Conservation (phyloP, 1,140 invertebrate genomes). For the Mamestra configurata region DNA sequence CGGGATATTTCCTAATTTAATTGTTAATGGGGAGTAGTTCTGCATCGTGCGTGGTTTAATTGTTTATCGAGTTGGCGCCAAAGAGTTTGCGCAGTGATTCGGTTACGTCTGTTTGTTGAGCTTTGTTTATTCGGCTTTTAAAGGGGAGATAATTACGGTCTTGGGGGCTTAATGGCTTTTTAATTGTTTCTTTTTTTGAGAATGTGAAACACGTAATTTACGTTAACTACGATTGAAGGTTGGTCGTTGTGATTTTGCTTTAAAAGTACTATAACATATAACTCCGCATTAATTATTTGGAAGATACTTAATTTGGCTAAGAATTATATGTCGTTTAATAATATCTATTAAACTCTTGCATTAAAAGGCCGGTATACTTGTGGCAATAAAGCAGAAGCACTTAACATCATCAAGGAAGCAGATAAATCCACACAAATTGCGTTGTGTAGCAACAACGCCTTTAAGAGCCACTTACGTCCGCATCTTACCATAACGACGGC, state of each 20-base stretch:
- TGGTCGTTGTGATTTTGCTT: too few relatives aligned
- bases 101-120: slow-evolving; percentile 16
- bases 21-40: slow-evolving; percentile 33
- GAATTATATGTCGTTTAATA: too few relatives aligned
- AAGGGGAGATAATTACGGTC: slow-evolving; percentile 32
- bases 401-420: slow-evolving; percentile 18
- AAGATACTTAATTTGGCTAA: too few relatives aligned
- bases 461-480: slow-evolving; percentile 20
- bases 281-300: too few relatives aligned
- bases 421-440: slow-evolving; percentile 33
- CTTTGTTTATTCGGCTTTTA: slow-evolving; percentile 41
- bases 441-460: slow-evolving; percentile 35
- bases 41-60: slow-evolving; percentile 26
- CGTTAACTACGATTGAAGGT: neutral
- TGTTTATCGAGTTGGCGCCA: slow-evolving; percentile 39
- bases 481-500: slow-evolving; percentile 31
- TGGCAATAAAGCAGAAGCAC: slow-evolving; percentile 20
- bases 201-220: neutral
- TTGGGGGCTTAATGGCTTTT: slow-evolving; percentile 7
- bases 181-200: slow-evolving; percentile 20
- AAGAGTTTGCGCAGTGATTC: slow-evolving; percentile 30
- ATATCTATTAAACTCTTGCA: too few relatives aligned
- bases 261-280: too few relatives aligned
- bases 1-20: slow-evolving; percentile 31
- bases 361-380: neutral